Evolutionary conservation across 2,797 vertebrate genomes (phyloP).

Genomic region (Enteromius radiatus): DNA sequence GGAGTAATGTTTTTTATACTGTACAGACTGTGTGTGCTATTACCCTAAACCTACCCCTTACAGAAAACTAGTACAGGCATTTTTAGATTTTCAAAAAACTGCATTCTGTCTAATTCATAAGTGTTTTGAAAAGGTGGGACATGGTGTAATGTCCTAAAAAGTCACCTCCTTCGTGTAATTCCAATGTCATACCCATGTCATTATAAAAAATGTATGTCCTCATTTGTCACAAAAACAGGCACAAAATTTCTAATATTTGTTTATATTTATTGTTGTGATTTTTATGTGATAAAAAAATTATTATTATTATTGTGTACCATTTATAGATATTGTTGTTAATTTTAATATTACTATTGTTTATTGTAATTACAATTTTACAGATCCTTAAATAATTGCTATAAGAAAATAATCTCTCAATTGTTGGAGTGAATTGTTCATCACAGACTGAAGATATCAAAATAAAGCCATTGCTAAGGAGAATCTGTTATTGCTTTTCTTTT

Average conservation of each 20-base stretch:
- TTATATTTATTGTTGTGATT: not conserved
- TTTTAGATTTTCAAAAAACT: too few relatives aligned
- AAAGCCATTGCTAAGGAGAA: conserved; percentile 1
- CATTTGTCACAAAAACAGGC: too few relatives aligned
- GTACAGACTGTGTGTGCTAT: too few relatives aligned
- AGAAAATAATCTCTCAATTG: not conserved
- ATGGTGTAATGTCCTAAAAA: too few relatives aligned
- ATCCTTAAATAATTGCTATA: not conserved
- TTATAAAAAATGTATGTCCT: too few relatives aligned
- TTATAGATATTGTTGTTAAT: not conserved
- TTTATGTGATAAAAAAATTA: not conserved
- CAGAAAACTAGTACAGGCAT: too few relatives aligned
- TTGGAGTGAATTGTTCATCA: not conserved
- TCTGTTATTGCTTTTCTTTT: not conserved
- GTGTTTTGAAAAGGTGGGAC: too few relatives aligned
- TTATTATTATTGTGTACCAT: not conserved
- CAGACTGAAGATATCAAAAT: not conserved
- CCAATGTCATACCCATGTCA: too few relatives aligned
- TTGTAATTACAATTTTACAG: not conserved
- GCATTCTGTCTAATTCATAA: too few relatives aligned
- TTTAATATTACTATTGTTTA: not conserved
- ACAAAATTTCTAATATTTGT: not conserved
- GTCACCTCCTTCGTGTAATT: too few relatives aligned
- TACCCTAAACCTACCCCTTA: too few relatives aligned
- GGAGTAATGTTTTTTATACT: too few relatives aligned